Base-by-base conservation (phyloP, 2,113 vertebrate genomes). In the Eptesicus fuscus region DNA sequence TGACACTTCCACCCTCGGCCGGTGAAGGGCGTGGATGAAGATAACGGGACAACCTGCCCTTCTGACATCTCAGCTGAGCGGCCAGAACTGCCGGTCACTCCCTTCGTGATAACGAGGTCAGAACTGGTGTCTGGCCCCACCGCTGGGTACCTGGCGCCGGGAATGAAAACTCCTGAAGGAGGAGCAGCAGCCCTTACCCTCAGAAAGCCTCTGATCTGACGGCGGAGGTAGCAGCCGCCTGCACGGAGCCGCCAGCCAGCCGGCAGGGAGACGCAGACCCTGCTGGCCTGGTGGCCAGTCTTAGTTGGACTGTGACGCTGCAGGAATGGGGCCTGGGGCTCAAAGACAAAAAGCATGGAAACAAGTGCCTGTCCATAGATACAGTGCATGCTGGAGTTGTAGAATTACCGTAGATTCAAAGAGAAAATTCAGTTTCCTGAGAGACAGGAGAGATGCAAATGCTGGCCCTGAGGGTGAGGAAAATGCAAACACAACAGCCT, bases 371-470 rank as follows among this genome's bases (percentile, higher is more conserved):
- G n/a, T 47, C 35, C 12, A 13, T 56, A 18, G 83, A 35, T 10
- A n/a, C 0, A 8, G 17, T 22, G 37, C 9, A 3, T 9, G 1
- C 42, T 20, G 9, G 44, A 23, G 7, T 35, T 56, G 5, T 17
- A 28, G 40, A 44, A 51, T 63, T 3, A 10, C 11, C 23, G 0
- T 42, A 40, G 73, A 69, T 30, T 80, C 61, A 73, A 53, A 59
- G 73, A 78, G 25, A 71, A 17, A 76, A 44, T 80, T 83, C 14
- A 12, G 70, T 95, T 87, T 40, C 90, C 74, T 44, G 25, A 71
- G 35, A 78, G 7, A 82, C 44, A 65, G 37, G n/a, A 96, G 56
- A 92, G 78, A 95, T 85, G 93, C 61, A 84, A 74, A 85, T 88
- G 82, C n/a, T 13, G 4, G 67, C 25, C 12, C 71, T 76, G n/a